Evolutionary conservation across 92 coral and sea anemone species (phyloP), one percentile per base, ranked within the genome.

Genomic region (Paragorgia papillata): DNA sequence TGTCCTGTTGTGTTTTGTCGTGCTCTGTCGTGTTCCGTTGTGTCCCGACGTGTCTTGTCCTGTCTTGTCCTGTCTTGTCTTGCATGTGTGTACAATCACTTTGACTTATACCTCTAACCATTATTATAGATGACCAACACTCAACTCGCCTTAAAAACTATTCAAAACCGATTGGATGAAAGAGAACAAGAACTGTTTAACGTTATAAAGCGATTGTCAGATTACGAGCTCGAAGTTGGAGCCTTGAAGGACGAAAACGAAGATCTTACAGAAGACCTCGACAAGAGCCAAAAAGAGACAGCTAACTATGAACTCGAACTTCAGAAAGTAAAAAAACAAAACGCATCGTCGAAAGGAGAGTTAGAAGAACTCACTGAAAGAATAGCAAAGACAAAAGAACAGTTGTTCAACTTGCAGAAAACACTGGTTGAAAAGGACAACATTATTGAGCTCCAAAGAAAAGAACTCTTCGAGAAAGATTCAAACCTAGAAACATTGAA

Each of bases 291-390:
- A 48, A 70, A 81, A 76, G 95, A 94, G 8, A 82, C 81, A 28
- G 91, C 98, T 0, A 89, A 90, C 63, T 74, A 83, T 24, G 97
- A 94, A 55, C 88, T 90, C 39, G 96, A 87, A 49, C 80, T 88
- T 30, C 83, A 91, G 77, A 91, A 85, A 21, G 55, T 48, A 10
- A 79, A 80, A 85, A 90, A 29, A 41, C 90, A 25, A 91, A 91
- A 41, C 39, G 80, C 43, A 17, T 73, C 2, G 22, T 75, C 19
- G 87, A 91, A 69, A 43, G 81, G 83, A 57, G 98, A 94, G 28
- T 57, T 79, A n/a, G 76, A 84, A 54, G 82, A 80, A 1, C 46
- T 88, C 20, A 85, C 81, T 46, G 40, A 79, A 33, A 82, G 84
- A 63, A 79, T 87, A 13, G 78, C 57, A 41, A 76, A 79, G 29